phyloP scores from a whole-genome alignment of 2,113 vertebrate species.

The Holacanthus passer region DNA sequence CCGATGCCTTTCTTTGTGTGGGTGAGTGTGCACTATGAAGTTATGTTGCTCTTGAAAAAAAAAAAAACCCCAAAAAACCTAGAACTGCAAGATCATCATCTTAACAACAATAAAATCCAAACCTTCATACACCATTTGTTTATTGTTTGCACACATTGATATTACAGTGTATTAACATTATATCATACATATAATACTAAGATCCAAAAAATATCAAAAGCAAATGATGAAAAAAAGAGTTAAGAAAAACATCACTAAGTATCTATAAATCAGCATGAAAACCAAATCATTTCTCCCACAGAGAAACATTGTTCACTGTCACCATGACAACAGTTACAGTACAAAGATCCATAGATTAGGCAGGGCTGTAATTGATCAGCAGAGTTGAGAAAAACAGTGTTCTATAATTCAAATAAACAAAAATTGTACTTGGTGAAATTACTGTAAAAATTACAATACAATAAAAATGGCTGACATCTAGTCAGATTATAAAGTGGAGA shows the following conservation, averaged over 20 bases:
- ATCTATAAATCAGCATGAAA: slow-evolving; percentile 60
- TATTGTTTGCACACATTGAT: slow-evolving; percentile 65
- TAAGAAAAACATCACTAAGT: slow-evolving; percentile 61
- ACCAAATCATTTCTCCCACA: slow-evolving; percentile 41
- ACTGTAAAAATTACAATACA: background rate
- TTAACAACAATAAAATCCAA: background rate
- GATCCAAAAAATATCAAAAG: slow-evolving; percentile 76
- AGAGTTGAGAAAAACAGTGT: slow-evolving; percentile 41
- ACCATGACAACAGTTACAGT: slow-evolving; percentile 76
- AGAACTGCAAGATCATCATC: background rate
- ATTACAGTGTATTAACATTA: slow-evolving; percentile 61
- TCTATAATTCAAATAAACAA: background rate
- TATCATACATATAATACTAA: slow-evolving; percentile 53
- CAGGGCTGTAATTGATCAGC: slow-evolving; percentile 44
- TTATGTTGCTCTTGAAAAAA: too few species aligned
- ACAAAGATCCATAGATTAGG: slow-evolving; percentile 70
- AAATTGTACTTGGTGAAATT: slow-evolving; percentile 27
- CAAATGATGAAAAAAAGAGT: slow-evolving; percentile 66
- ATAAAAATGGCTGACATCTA: background rate
- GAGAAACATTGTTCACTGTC: slow-evolving; percentile 64
- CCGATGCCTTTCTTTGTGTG: too few species aligned
- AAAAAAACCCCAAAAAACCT: too few species aligned
- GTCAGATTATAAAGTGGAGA: background rate
- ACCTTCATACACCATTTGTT: slow-evolving; percentile 44
- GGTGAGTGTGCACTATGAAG: too few species aligned